Percentiles rank a stretch among this genome's conserved stretches.
These are phyloP conservation scores for Thinocorus orbignyianus DNA, from an alignment of 2,113 vertebrate genomes.

Conservation along the genomic window DNA sequence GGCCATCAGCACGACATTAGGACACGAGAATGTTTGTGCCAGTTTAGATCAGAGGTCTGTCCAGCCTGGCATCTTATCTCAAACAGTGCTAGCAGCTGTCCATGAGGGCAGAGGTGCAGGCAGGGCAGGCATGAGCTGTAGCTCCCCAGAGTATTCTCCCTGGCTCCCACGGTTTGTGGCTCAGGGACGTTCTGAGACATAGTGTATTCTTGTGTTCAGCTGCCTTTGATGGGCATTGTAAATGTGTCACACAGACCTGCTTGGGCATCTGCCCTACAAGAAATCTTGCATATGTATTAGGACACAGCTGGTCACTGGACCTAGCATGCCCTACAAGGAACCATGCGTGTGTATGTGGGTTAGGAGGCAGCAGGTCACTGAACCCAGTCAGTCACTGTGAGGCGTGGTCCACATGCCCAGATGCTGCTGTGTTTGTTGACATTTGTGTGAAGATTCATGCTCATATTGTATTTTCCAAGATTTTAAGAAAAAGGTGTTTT, in stretches of 20 bases:
- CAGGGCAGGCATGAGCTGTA: not conserved
- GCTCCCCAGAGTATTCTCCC: not conserved
- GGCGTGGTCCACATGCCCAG: accelerated
- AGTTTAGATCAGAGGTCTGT: not conserved
- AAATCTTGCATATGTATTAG: not conserved
- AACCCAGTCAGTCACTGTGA: accelerated
- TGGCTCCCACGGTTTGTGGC: accelerated
- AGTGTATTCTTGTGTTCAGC: not conserved
- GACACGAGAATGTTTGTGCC: not conserved
- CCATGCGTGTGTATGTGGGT: not conserved
- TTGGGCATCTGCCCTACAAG: not conserved
- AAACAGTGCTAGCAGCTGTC: not conserved
- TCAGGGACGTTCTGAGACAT: not conserved
- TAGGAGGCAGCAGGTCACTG: not conserved
- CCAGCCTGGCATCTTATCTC: not conserved
- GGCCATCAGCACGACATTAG: not conserved
- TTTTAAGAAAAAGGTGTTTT: not conserved
- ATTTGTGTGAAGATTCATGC: not conserved
- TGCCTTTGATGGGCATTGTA: not conserved
- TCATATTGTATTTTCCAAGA: not conserved
- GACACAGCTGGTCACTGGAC: not conserved
- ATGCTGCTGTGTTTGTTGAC: not conserved
- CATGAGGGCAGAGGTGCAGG: not conserved
- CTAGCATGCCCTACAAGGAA: not conserved
- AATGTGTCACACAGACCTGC: not conserved